Conservation (phyloP, 2,113 vertebrate species). For the Solenodon paradoxus region DNA sequence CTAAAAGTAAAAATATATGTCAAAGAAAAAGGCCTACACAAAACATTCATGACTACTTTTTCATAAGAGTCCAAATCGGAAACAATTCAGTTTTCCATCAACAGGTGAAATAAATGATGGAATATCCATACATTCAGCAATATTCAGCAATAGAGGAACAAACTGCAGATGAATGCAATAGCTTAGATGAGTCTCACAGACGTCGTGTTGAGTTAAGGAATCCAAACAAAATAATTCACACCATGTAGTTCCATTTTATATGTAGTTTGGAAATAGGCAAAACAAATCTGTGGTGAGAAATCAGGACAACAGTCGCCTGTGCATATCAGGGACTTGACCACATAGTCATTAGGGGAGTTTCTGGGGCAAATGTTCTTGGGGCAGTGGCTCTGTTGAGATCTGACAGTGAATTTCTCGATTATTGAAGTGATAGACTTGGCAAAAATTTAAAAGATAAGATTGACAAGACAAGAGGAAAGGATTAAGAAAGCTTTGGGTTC, state of each 20-base stretch:
- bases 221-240: not conserved
- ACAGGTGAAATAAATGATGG: not conserved
- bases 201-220: not conserved
- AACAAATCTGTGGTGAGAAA: not conserved
- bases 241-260: not conserved
- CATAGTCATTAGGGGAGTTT: not conserved
- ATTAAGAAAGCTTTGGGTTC: not conserved
- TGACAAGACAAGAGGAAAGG: not conserved
- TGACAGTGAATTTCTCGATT: not conserved
- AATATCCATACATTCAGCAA: not conserved
- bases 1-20: not conserved
- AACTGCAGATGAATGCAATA: not conserved
- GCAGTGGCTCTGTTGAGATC: not conserved
- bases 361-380: not conserved
- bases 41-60: not conserved
- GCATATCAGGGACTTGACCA: not conserved
- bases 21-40: not conserved
- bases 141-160: not conserved
- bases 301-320: not conserved
- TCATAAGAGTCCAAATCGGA: not conserved
- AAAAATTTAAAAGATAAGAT: not conserved
- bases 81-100: constrained; percentile 14
- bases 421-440: not conserved
- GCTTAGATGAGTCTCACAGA: not conserved
- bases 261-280: not conserved